Conservation (phyloP, 2,113 vertebrate genomes). For the Sisor rabdophorus region DNA sequence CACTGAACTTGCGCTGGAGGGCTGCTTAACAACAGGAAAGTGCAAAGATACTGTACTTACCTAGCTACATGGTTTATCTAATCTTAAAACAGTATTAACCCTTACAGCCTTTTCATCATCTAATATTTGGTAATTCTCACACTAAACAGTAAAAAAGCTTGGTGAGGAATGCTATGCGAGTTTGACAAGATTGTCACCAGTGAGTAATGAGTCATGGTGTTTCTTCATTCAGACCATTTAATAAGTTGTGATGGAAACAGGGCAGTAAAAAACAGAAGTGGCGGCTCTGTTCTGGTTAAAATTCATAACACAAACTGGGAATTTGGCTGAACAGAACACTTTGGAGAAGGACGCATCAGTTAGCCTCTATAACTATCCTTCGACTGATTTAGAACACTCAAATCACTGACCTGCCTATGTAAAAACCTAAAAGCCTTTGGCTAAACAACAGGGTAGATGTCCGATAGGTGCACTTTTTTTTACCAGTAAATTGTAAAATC, state of each 20-base stretch:
- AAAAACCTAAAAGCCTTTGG: background rate
- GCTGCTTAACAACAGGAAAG: background rate
- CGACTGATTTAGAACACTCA: conserved; percentile 14
- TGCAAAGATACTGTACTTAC: background rate
- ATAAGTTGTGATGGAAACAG: conserved; percentile 38
- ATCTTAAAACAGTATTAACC: background rate
- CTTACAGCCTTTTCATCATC: background rate
- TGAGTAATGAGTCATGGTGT: conserved; percentile 9
- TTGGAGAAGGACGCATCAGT: conserved; percentile 15
- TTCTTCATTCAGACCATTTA: background rate
- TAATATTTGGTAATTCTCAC: background rate
- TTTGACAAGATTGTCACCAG: background rate
- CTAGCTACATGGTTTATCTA: background rate
- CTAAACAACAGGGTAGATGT: background rate
- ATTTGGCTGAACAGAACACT: conserved; percentile 28
- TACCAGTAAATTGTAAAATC: background rate
- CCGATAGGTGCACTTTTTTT: background rate
- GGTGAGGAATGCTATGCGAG: background rate
- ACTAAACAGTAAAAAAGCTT: background rate
- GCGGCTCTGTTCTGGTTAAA: conserved; percentile 24
- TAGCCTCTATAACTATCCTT: conserved; percentile 7
- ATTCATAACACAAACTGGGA: conserved; percentile 37
- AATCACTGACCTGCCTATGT: conserved; percentile 6
- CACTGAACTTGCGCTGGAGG: background rate
- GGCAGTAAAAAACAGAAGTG: conserved; percentile 9